Conservation (phyloP, 2,888 invertebrate species). For the Timandra comae region DNA sequence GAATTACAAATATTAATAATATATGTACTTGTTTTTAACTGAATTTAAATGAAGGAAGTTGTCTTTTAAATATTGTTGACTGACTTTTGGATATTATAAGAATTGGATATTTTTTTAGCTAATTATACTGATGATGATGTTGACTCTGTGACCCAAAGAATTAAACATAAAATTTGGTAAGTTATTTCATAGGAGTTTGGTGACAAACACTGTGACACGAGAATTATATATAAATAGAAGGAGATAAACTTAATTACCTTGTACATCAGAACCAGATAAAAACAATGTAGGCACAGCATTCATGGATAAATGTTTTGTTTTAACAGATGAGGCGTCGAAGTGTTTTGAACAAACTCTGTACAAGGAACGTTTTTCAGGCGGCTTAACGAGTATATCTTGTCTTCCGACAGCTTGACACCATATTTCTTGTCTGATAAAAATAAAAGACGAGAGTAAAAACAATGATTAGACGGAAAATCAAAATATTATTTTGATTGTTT, state of each 20-base stretch:
- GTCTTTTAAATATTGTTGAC: not conserved
- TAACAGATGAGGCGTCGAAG: slow-evolving; percentile 44
- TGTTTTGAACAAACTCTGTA: slow-evolving; percentile 60
- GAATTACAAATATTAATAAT: not conserved
- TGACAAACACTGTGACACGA: too few relatives aligned
- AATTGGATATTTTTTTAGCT: not conserved
- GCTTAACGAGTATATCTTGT: slow-evolving; percentile 42
- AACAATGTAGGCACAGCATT: slow-evolving; percentile 52
- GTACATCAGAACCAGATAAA: slow-evolving; percentile 37
- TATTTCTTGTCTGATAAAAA: slow-evolving; percentile 49
- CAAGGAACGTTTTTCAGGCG: slow-evolving; percentile 29
- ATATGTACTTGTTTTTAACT: not conserved
- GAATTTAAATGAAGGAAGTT: not conserved
- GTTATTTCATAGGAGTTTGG: too few relatives aligned
- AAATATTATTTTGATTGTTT: too few relatives aligned
- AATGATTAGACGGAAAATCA: not conserved
- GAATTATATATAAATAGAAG: too few relatives aligned
- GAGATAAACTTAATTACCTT: too few relatives aligned
- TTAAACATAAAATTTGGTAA: too few relatives aligned
- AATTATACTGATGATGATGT: too few relatives aligned
- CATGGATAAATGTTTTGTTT: slow-evolving; percentile 45
- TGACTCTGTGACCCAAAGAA: too few relatives aligned
- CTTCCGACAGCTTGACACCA: slow-evolving; percentile 54
- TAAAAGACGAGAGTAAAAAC: too few relatives aligned
- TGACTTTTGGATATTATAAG: not conserved